phyloP scores from a whole-genome alignment of 2,888 invertebrate species.

The Drosophila parthenogenetica region DNA sequence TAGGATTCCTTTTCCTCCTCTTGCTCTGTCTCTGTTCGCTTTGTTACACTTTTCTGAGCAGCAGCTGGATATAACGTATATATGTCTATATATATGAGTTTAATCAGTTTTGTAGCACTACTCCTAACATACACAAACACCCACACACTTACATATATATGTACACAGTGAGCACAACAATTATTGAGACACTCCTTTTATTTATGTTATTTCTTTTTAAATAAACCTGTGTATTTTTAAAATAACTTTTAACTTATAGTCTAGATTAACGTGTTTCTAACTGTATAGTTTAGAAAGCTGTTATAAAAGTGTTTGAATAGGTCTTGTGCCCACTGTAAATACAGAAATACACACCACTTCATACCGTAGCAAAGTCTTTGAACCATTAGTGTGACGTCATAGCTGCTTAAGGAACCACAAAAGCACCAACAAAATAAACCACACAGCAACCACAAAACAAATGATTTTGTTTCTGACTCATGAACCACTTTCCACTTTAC shows the following conservation, averaged over 20 bases:
- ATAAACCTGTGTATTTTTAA: too few species aligned
- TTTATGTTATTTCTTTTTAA: background rate
- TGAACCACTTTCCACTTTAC: slow-evolving; percentile 69
- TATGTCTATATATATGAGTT: slow-evolving; percentile 1
- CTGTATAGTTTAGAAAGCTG: too few species aligned
- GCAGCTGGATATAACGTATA: slow-evolving; percentile 11
- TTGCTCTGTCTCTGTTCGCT: slow-evolving; percentile 11
- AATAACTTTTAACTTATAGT: too few species aligned
- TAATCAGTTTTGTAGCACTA: slow-evolving; percentile 26
- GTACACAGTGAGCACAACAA: slow-evolving; percentile 1
- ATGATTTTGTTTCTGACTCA: slow-evolving; percentile 51
- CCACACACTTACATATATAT: slow-evolving; percentile 15
- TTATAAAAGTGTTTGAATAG: background rate
- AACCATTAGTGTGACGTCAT: slow-evolving; percentile 60
- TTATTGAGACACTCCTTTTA: background rate
- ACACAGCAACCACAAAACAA: slow-evolving; percentile 23
- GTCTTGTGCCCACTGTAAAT: background rate
- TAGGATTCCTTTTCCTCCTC: slow-evolving; percentile 2
- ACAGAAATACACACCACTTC: slow-evolving; percentile 26
- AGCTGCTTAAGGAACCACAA: slow-evolving; percentile 59
- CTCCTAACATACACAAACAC: slow-evolving; percentile 1
- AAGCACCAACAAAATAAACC: slow-evolving; percentile 40
- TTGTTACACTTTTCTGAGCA: slow-evolving; percentile 14
- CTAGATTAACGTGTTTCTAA: too few species aligned
- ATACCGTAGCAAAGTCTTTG: slow-evolving; percentile 46